Conservation (phyloP, 1,140 invertebrate genomes). For the Copidosoma floridanum region DNA sequence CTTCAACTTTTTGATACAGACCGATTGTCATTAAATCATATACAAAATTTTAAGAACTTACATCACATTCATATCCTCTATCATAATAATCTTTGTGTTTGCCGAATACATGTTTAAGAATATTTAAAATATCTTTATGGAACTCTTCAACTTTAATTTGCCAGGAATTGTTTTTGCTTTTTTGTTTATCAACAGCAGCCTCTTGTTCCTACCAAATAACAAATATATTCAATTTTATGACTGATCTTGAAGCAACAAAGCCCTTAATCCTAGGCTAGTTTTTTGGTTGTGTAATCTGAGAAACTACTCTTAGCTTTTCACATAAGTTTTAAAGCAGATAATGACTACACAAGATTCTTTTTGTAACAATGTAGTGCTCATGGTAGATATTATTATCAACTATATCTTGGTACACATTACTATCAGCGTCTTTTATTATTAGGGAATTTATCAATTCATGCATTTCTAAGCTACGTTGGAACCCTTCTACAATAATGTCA, state of each 20-base stretch:
- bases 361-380: not conserved
- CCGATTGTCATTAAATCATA: conserved; percentile 27
- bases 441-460: not conserved
- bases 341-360: not conserved
- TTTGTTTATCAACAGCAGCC: conserved; percentile 8
- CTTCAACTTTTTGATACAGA: conserved; percentile 18
- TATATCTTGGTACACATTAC: too few species aligned
- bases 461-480: not conserved
- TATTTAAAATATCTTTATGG: conserved; percentile 36
- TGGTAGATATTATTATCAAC: not conserved
- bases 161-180: conserved; percentile 8
- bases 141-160: conserved; percentile 24
- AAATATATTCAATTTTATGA: conserved; percentile 23
- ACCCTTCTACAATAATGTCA: not conserved
- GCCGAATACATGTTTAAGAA: conserved; percentile 44
- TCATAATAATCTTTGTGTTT: conserved; percentile 37
- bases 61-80: conserved; percentile 22
- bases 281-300: not conserved
- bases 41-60: conserved; percentile 29
- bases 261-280: not conserved
- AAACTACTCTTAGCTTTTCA: not conserved
- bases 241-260: not conserved
- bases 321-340: not conserved
- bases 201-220: conserved; percentile 25
- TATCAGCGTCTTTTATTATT: not conserved